Base-by-base conservation (phyloP, 2,888 invertebrate species). In the Dysmachus trigonus region DNA sequence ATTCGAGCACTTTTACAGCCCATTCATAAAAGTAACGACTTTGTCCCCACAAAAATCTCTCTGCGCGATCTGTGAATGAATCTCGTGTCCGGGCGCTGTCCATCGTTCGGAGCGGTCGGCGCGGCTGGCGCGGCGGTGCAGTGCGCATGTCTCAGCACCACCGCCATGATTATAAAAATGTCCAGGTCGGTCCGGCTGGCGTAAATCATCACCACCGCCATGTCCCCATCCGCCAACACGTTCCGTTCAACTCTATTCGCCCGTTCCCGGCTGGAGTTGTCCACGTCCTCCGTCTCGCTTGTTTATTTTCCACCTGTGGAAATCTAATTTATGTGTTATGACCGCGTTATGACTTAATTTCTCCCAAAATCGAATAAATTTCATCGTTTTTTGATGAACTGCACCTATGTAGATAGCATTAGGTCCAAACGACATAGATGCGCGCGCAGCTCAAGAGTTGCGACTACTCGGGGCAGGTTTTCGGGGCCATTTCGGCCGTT, bases 341-440 rank as follows among this genome's bases (percentile, higher is more conserved):
- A 76, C 76, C 35, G 18, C 76, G 76, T 76, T 76, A 76, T 76
- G 76, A 76, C 76, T 76, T 76, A 76, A 76, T 76, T 76, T 76
- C 18, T 76, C 33, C 73, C 22, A 31, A 76, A 76, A 76, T 13
- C 22, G 76, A 35, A 35, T 76, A 76, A 76, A 38, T 76, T 76
- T 76, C 38, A 76, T 76, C n/a, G 33, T 76, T 53, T 38, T 33
- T 73, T 73, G 73, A 33, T 73, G 31, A 33, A 31, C 31, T 76
- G 35, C 76, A 76, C 7, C 18, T 35, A n/a, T n/a, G n/a, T 13
- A 18, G 13, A n/a, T 35, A 22, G 35, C 76, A 76, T n/a, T 73
- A 1, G 27, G 38, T 76, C 13, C 33, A 5, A 7, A 2, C 13
- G 30, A 35, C 13, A n/a, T 76, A 33, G 35, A 38, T 31, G 30